Conservation (phyloP, 2,113 vertebrate genomes). For the Osmerus eperlanus region DNA sequence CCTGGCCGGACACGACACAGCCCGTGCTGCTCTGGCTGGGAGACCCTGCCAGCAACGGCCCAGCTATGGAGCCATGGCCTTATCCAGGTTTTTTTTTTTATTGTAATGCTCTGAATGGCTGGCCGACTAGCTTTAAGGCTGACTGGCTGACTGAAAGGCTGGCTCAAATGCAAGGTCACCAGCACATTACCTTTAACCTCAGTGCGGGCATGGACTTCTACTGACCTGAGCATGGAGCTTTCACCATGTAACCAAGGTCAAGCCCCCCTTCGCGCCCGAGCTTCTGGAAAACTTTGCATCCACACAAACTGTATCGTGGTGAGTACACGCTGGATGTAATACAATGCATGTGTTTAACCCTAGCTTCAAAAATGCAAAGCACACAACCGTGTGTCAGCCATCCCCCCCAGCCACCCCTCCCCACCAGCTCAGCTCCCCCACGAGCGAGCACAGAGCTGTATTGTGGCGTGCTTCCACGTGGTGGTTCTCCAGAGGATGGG, state of each 20-base stretch:
- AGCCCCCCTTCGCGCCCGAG: too few relatives aligned
- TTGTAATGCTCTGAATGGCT: not conserved
- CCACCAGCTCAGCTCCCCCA: not conserved
- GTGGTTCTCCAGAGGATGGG: not conserved
- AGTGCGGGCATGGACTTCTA: not conserved
- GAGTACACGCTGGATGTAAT: too few relatives aligned
- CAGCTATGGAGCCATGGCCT: slow-evolving; percentile 51
- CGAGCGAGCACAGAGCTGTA: not conserved
- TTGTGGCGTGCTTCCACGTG: not conserved
- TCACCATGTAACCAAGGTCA: too few relatives aligned
- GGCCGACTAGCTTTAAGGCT: not conserved
- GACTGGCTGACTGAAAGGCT: slow-evolving; percentile 4
- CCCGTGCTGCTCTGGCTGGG: slow-evolving; percentile 40
- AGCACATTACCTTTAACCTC: not conserved
- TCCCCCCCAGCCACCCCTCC: not conserved
- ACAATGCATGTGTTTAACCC: too few relatives aligned
- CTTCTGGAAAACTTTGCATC: too few relatives aligned
- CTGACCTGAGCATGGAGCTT: not conserved
- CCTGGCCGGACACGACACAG: not conserved
- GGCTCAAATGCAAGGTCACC: slow-evolving; percentile 30
- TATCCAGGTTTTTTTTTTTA: slow-evolving; percentile 31
- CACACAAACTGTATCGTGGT: too few relatives aligned
- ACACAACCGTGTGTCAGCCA: not conserved
- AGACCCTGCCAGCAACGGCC: slow-evolving; percentile 56
- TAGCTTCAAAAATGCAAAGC: too few relatives aligned